Conservation (phyloP, 2,888 invertebrate species). For the Agelastica alni region DNA sequence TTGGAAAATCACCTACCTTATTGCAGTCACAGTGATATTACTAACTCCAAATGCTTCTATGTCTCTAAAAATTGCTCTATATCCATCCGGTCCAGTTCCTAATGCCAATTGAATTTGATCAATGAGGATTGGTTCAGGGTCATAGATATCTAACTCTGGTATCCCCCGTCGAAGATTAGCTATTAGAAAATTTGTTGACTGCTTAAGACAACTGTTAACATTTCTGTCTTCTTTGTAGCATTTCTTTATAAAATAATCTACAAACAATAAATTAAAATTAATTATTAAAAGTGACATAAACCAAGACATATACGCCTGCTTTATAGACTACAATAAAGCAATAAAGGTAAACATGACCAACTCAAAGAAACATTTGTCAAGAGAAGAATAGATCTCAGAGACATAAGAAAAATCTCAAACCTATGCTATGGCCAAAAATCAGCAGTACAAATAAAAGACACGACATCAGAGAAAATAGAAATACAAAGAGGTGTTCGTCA, state of each 20-base stretch:
- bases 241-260: conserved; percentile 69
- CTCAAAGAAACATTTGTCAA: no score
- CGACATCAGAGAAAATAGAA: no score
- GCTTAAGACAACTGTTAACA: conserved; percentile 73
- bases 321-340: no score
- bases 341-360: no score
- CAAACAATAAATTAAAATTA: conserved; percentile 7
- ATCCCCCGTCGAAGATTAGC: conserved; percentile 74
- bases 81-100: conserved; percentile 81
- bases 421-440: no score
- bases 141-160: conserved; percentile 71
- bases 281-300: no score
- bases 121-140: conserved; percentile 80
- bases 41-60: conserved; percentile 82
- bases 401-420: no score
- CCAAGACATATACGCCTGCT: no score
- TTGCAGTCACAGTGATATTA: conserved; percentile 76
- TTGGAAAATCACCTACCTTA: conserved; percentile 73
- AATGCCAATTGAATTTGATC: conserved; percentile 81
- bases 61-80: conserved; percentile 78
- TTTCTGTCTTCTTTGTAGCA: conserved; percentile 73
- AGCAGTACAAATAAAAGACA: no score
- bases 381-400: no score
- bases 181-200: conserved; percentile 75
- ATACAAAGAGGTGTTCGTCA: no score